These are phyloP conservation scores for Drosophila tristis DNA, from an alignment of 1,140 invertebrate species.

Conservation along the genomic window DNA sequence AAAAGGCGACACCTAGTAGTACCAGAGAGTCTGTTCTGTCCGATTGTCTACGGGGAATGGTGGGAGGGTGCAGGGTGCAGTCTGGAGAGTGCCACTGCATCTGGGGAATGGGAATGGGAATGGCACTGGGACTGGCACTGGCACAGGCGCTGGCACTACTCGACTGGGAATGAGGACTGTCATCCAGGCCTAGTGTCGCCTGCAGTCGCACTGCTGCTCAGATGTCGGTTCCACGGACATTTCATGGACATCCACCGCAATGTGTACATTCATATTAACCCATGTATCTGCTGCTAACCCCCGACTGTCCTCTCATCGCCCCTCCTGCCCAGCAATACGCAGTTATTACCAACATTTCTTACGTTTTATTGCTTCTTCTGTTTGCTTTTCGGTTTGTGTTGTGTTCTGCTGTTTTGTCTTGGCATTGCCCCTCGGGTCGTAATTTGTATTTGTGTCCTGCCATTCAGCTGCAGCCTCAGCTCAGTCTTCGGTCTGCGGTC, in stretches of 20 bases:
- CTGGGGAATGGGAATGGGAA: background rate
- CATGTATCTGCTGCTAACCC: slow-evolving; percentile 25
- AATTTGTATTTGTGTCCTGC: slow-evolving; percentile 58
- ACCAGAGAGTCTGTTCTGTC: slow-evolving; percentile 47
- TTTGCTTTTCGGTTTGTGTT: slow-evolving; percentile 49
- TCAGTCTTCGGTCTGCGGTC: slow-evolving; percentile 2
- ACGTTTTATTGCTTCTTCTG: slow-evolving; percentile 37
- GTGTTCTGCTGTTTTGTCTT: slow-evolving; percentile 14
- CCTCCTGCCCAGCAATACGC: slow-evolving; percentile 12
- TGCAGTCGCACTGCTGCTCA: slow-evolving; percentile 45
- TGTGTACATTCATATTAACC: slow-evolving; percentile 46
- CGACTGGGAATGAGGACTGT: slow-evolving; percentile 34
- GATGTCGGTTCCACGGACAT: slow-evolving; percentile 57
- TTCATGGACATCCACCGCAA: slow-evolving; percentile 46
- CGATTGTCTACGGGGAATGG: slow-evolving; percentile 29
- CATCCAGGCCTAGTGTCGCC: slow-evolving; percentile 56
- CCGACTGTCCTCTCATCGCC: slow-evolving; percentile 6
- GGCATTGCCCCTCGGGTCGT: slow-evolving; percentile 47
- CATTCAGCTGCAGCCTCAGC: no score
- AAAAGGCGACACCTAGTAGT: slow-evolving; percentile 63
- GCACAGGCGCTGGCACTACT: slow-evolving; percentile 16
- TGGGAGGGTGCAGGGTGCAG: slow-evolving; percentile 20
- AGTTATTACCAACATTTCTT: slow-evolving; percentile 58
- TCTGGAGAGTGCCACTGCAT: slow-evolving; percentile 2
- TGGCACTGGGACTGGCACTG: background rate